Percentiles rank a stretch among this genome's conserved stretches.
Evolutionary conservation across 23 tunicate genomes (phyloP).

Genomic region (Halocynthia aurantium): DNA sequence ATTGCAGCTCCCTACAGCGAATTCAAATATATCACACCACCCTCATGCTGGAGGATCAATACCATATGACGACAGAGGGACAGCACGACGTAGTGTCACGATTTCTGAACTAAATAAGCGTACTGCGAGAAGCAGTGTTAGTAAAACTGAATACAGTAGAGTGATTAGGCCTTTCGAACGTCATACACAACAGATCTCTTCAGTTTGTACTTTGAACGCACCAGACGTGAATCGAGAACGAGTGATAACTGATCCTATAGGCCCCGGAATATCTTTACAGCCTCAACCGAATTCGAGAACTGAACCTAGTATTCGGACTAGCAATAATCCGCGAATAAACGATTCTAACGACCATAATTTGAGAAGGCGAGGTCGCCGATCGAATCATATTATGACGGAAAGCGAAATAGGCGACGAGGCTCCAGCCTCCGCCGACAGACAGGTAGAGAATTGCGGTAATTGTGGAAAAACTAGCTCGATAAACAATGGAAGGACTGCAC

Average conservation of each 20-base stretch:
- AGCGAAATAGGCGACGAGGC: background rate
- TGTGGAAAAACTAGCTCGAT: background rate
- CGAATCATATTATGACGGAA: slow-evolving; percentile 5
- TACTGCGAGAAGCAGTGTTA: background rate
- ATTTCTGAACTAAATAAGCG: slow-evolving; percentile 5
- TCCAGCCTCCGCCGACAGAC: background rate
- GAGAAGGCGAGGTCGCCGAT: background rate
- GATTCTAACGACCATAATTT: background rate
- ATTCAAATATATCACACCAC: slow-evolving; percentile 14
- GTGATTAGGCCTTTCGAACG: background rate
- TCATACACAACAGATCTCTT: background rate
- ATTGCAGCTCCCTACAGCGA: background rate
- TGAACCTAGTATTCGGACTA: background rate
- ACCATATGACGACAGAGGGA: background rate
- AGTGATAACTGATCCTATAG: slow-evolving; percentile 9
- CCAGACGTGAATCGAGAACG: background rate
- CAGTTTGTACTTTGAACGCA: background rate
- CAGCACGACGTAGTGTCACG: background rate
- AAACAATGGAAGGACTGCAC: background rate
- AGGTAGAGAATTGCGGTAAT: background rate
- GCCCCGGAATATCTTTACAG: slow-evolving; percentile 15
- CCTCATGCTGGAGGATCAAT: slow-evolving; percentile 1
- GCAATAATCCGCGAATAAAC: background rate
- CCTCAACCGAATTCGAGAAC: background rate
- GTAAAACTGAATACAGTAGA: background rate